Base-by-base conservation (phyloP, 2,888 invertebrate species). In the Lampropteryx suffumata region DNA sequence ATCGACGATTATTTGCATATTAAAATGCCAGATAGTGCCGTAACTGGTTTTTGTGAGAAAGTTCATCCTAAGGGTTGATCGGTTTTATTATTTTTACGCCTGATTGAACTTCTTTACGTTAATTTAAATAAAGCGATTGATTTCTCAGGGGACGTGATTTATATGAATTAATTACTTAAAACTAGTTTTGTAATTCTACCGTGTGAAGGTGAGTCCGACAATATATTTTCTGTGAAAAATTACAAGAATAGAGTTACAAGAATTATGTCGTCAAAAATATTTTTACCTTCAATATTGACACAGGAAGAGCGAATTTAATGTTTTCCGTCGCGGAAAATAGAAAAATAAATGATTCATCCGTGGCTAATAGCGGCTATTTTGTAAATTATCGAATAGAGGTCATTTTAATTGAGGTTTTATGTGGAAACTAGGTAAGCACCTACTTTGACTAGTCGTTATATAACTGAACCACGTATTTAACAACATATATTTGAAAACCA, bases 1-100 rank as follows among this genome's bases (percentile, higher is more conserved):
- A 73, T 71, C 72, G 70, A 44, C 81, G 77, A 83, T 84, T 82
- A 86, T 86, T 87, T 80, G 81, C 84, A 86, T 84, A 82, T 84
- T 79, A 80, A 76, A 65, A 65, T 57, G 62, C 63, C 57, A 53
- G 57, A 59, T 64, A 71, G 68, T 75, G 72, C 73, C 69, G 67
- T 60, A 58, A 69, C 69, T 65, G 69, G 70, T 72, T 71, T 67
- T 69, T 76, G 82, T 84, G 85, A 80, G 84, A 85, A 84, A 67
- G 66, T 69, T 59, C 56, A 33, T 56, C 60, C 57, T 24, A 28
- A 59, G 66, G 62, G 65, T 70, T 65, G 72, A 66, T 65, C 47
- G 47, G 73, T 75, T 76, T 74, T 73, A 76, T 76, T 78, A 77
- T 72, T 76, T 75, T 73, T 74, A 77, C 76, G 74, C 62, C 62